phyloP scores from a whole-genome alignment of 2,888 invertebrate species.

The Dynastes tityus region DNA sequence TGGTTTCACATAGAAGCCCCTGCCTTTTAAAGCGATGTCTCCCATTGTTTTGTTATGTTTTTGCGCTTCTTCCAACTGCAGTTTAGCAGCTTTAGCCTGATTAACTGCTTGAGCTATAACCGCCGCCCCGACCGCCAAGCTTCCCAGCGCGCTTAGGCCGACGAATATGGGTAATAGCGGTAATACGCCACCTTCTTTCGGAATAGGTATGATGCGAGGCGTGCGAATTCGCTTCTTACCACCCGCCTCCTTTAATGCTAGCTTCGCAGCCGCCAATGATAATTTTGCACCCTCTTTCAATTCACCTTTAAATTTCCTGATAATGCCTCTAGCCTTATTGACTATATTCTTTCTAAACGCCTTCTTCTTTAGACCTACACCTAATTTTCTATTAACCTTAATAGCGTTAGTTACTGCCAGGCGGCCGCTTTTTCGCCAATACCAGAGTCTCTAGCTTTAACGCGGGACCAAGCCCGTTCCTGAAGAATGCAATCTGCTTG shows the following conservation, averaged over 20 bases:
- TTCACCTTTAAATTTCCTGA: conserved; percentile 20
- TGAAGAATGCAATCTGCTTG: conserved; percentile 46
- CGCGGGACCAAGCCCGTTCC: conserved; percentile 45
- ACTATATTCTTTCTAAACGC: not conserved
- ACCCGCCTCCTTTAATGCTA: conserved; percentile 33
- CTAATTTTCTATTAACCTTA: conserved; percentile 50
- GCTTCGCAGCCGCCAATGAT: conserved; percentile 38
- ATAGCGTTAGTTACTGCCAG: conserved; percentile 45
- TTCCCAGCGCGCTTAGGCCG: conserved; percentile 56
- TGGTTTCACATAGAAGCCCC: conserved; percentile 56
- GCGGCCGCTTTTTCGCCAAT: conserved; percentile 47
- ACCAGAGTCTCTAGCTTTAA: conserved; percentile 44
- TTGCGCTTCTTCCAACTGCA: conserved; percentile 56
- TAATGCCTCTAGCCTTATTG: too few species aligned
- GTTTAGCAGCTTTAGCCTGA: conserved; percentile 55
- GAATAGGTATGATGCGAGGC: conserved; percentile 62
- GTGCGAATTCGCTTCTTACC: conserved; percentile 45
- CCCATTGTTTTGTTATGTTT: conserved; percentile 61
- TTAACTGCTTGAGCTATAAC: conserved; percentile 59
- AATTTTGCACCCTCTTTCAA: conserved; percentile 36
- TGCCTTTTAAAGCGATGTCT: conserved; percentile 54
- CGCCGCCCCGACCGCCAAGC: conserved; percentile 56
- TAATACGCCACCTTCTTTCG: conserved; percentile 61
- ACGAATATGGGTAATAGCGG: conserved; percentile 59
- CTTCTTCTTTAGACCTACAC: conserved; percentile 36